These are phyloP conservation scores for Drosophila flavopinicola DNA, from an alignment of 2,888 invertebrate species.

Conservation along the genomic window DNA sequence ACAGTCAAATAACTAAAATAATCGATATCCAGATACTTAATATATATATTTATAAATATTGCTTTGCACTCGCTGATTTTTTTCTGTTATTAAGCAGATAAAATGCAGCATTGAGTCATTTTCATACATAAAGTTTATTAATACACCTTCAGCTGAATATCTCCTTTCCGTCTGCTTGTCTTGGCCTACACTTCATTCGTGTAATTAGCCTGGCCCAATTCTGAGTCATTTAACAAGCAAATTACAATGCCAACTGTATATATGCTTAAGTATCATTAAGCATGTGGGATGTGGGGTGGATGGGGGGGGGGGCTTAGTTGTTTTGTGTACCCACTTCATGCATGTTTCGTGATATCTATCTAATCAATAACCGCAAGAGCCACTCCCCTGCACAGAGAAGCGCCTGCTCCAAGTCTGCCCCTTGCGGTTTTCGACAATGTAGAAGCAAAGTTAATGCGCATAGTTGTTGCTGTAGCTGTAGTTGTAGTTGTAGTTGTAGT, in stretches of 20 bases:
- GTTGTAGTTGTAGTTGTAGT: neutral
- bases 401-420: constrained; percentile 10
- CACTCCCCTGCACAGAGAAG: constrained; percentile 26
- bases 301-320: neutral
- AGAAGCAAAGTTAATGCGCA: constrained; percentile 45
- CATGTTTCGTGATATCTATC: constrained; percentile 57
- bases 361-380: constrained; percentile 73
- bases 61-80: neutral
- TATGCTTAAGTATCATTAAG: constrained; percentile 19
- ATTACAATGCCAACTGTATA: constrained; percentile 50
- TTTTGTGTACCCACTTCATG: constrained; percentile 20
- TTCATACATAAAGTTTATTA: neutral
- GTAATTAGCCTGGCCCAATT: constrained; percentile 45
- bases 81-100: constrained; percentile 2
- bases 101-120: constrained; percentile 15
- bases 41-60: too few species aligned
- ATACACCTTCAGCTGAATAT: neutral
- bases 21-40: too few species aligned
- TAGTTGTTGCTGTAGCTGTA: constrained; percentile 33
- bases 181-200: neutral
- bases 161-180: neutral
- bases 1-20: too few species aligned
- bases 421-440: constrained; percentile 57
- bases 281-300: constrained; percentile 1
- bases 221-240: constrained; percentile 42